Conservation (phyloP, 2,888 invertebrate genomes). For the Tigriopus californicus region DNA sequence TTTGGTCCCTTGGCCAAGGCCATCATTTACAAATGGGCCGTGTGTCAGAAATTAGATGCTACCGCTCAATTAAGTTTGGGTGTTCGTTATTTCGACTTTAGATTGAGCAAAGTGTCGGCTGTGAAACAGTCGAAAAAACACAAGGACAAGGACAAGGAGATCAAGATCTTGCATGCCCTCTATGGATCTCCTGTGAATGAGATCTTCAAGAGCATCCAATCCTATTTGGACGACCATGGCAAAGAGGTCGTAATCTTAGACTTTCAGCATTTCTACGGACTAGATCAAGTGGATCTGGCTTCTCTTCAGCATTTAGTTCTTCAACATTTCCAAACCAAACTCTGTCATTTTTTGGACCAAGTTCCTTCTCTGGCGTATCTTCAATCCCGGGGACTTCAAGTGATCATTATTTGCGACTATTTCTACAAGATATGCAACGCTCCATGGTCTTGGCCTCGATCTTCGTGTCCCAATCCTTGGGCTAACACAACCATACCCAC, state of each 20-base stretch:
- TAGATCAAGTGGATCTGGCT: background rate
- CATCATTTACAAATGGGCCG: background rate
- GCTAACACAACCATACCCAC: background rate
- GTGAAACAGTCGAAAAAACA: background rate
- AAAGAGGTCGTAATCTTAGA: slow-evolving; percentile 1
- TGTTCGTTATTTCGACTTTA: background rate
- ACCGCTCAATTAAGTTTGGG: background rate
- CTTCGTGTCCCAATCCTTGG: background rate
- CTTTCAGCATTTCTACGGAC: slow-evolving; percentile 1
- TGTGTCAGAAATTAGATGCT: background rate
- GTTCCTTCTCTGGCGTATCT: no score
- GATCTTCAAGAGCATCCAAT: background rate
- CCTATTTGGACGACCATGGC: background rate
- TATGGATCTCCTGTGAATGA: background rate
- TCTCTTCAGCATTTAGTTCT: background rate
- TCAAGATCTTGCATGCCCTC: background rate
- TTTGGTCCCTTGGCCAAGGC: background rate
- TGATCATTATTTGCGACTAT: no score
- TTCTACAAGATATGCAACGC: no score
- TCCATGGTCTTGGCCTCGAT: background rate
- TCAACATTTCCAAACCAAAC: background rate
- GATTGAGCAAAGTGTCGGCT: background rate
- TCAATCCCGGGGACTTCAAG: no score
- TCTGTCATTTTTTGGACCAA: no score
- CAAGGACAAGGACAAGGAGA: background rate